A percentile compares a stretch with the other conserved stretches of the same genome.
Evolutionary conservation across 2,113 vertebrate genomes (phyloP).

Genomic region (Perca flavescens): DNA sequence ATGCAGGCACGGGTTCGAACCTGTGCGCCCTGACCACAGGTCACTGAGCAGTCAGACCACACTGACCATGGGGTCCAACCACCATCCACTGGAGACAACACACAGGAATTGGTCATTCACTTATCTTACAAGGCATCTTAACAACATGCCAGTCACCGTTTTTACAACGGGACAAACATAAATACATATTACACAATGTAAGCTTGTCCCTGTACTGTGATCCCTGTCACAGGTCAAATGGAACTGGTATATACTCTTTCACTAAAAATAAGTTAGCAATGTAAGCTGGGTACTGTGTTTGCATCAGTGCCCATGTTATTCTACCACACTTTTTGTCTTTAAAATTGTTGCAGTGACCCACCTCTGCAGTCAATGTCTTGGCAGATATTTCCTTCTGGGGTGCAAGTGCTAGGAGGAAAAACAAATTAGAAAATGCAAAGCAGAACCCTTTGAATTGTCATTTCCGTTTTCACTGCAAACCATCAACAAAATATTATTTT

Average conservation of each 20-base stretch:
- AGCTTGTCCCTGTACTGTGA: no score
- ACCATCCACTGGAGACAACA: slow-evolving; percentile 80
- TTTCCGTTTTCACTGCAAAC: not conserved
- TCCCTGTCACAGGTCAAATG: not conserved
- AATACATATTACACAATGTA: not conserved
- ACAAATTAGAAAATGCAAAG: slow-evolving; percentile 5
- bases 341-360: slow-evolving; percentile 63
- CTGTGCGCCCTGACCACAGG: slow-evolving; percentile 84
- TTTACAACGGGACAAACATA: not conserved
- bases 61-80: slow-evolving; percentile 90
- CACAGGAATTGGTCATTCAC: not conserved
- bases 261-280: not conserved
- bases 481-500: not conserved
- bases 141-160: not conserved
- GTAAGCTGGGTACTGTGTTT: not conserved
- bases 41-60: slow-evolving; percentile 90
- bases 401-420: slow-evolving; percentile 85
- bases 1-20: slow-evolving; percentile 86
- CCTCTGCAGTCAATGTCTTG: slow-evolving; percentile 86
- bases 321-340: not conserved
- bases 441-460: not conserved
- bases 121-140: not conserved
- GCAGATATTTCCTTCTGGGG: slow-evolving; percentile 90
- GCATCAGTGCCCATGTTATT: not conserved
- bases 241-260: not conserved